Conservation (phyloP, 1,140 invertebrate species). For the Stenopsyche tienmushanensis region DNA sequence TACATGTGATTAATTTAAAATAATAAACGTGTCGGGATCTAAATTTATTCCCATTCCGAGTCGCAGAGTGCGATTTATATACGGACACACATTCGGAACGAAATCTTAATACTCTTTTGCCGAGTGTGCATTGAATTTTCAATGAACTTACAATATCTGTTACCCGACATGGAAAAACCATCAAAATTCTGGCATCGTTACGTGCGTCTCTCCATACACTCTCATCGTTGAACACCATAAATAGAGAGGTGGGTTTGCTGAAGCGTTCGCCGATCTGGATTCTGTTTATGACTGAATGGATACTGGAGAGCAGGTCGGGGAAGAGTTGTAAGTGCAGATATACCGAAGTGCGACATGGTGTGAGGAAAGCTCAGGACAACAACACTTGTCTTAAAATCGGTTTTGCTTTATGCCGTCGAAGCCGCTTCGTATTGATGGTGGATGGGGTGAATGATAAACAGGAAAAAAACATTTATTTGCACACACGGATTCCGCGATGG, state of each 20-base stretch:
- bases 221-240: no score
- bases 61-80: no score
- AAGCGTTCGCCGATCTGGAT: constrained; percentile 26
- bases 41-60: no score
- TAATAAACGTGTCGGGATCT: no score
- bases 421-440: not conserved
- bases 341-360: not conserved
- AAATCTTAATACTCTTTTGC: constrained; percentile 36
- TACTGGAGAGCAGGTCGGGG: not conserved
- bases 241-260: constrained; percentile 19
- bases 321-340: not conserved
- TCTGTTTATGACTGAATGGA: constrained; percentile 35
- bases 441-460: no score
- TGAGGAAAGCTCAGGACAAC: no score
- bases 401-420: constrained; percentile 10
- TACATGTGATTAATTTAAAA: no score
- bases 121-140: constrained; percentile 36
- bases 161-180: constrained; percentile 39
- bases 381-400: constrained; percentile 21
- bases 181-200: constrained; percentile 36
- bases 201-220: not conserved
- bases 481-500: no score
- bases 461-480: no score
- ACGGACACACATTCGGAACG: not conserved
- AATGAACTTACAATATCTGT: constrained; percentile 36